Conservation (phyloP, 2,113 vertebrate species). For the Lepidothrix coronata region DNA sequence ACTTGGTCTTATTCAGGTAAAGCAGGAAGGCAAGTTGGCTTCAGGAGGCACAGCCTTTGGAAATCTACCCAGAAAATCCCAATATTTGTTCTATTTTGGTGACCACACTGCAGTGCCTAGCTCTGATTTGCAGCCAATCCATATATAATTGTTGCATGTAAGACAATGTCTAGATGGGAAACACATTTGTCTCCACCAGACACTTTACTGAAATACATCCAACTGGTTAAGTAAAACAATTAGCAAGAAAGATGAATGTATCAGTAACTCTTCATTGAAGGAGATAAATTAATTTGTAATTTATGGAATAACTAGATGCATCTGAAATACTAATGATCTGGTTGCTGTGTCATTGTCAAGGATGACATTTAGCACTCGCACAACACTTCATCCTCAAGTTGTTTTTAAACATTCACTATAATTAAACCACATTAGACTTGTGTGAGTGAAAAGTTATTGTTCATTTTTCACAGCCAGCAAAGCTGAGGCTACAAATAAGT, state of each 20-base stretch:
- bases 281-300: background rate
- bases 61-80: background rate
- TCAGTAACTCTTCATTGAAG: conserved; percentile 2
- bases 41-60: background rate
- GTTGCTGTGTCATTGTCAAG: background rate
- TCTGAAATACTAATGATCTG: background rate
- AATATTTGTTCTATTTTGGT: background rate
- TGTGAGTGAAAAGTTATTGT: background rate
- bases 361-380: background rate
- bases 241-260: background rate
- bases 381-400: background rate
- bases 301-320: conserved; percentile 8
- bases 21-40: background rate
- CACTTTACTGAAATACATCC: background rate
- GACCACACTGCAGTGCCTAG: background rate
- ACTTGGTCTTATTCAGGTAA: background rate
- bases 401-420: conserved; percentile 24
- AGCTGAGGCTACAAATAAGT: background rate
- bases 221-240: background rate
- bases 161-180: background rate
- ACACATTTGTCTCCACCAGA: background rate
- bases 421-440: background rate
- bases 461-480: background rate
- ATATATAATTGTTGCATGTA: background rate
- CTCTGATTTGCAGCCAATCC: background rate